Base-by-base conservation (phyloP, 2,888 invertebrate genomes). In the Digitonthophagus gazella region DNA sequence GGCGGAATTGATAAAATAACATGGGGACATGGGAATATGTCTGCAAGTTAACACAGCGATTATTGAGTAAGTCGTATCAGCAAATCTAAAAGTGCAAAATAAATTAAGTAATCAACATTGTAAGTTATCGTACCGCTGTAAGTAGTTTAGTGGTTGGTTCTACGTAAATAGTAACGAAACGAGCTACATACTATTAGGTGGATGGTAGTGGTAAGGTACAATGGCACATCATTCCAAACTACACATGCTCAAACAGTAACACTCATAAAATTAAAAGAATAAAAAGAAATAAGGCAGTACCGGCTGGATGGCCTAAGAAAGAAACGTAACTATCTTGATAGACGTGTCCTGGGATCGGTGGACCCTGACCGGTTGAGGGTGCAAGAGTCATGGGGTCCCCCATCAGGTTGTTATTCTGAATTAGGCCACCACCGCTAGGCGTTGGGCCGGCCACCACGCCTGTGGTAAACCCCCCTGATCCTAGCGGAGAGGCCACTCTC, bases 261-360 rank as follows among this genome's bases (percentile, higher is more conserved):
- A 78, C 78, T 78, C 76, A 74, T 74, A 76, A 77, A 76, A 76
- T 73, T 70, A 68, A 72, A 74, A 75, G 72, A 72, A 72, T 73
- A 76, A 75, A 78, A 78, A 77, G 77, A 76, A 77, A 77, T 76
- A 79, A 80, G 79, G 81, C 80, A 81, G 82, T 82, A 82, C 83
- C 84, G 79, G 83, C 86, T 72, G 86, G 86, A 80, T 88, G 88
- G 83, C 87, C 88, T 82, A 88, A 85, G 83, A 88, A 88, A 76
- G 88, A 88, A 81, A 88, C 88, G 81, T 88, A 88, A 84, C 89
- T 88, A 84, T 88, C 89, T 83, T 88, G 88, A 82, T 88, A 88
- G 81, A 88, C 88, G 75, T 81, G 79, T 80, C 82, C 82, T 77
- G 76, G 80, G 76, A 75, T 78, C 72, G 74, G 69, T 66, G 76